Evolutionary conservation across 2,113 vertebrate species (phyloP).

Genomic region (Columba livia): DNA sequence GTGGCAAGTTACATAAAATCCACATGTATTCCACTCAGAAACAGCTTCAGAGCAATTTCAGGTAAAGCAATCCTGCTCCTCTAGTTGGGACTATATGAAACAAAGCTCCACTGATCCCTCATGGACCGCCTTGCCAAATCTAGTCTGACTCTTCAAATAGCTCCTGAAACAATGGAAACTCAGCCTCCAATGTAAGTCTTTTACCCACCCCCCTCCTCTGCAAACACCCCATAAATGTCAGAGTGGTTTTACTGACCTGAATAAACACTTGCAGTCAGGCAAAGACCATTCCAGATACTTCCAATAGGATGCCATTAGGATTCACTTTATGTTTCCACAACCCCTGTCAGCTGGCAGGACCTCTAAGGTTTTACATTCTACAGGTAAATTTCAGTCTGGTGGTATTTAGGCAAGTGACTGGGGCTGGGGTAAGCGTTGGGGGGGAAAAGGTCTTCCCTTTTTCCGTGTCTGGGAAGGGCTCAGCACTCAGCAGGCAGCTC

Average conservation of each 20-base stretch:
- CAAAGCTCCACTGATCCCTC: constrained; percentile 18
- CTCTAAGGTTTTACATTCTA: background rate
- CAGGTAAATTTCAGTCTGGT: background rate
- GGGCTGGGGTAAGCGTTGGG: accelerated
- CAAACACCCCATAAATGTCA: constrained; percentile 19
- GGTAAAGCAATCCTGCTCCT: background rate
- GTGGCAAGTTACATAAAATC: background rate
- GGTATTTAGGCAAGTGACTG: background rate
- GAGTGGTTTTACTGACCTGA: constrained; percentile 10
- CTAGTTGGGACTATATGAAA: background rate
- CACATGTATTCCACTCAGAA: background rate
- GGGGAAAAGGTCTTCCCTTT: background rate
- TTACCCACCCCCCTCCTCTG: constrained; percentile 1
- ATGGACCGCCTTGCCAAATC: background rate
- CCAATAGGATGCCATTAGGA: background rate
- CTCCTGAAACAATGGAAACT: constrained; percentile 5
- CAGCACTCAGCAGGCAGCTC: background rate
- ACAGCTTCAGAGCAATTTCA: background rate
- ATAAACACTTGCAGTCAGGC: background rate
- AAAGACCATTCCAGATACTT: background rate
- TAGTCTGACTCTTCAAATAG: constrained; percentile 23
- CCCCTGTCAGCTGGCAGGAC: background rate
- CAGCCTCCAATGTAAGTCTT: background rate
- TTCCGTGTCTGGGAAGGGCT: background rate
- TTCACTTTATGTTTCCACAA: background rate